Evolutionary conservation across 2,888 invertebrate species (phyloP).

Genomic region (Pristionchus fissidentatus): DNA sequence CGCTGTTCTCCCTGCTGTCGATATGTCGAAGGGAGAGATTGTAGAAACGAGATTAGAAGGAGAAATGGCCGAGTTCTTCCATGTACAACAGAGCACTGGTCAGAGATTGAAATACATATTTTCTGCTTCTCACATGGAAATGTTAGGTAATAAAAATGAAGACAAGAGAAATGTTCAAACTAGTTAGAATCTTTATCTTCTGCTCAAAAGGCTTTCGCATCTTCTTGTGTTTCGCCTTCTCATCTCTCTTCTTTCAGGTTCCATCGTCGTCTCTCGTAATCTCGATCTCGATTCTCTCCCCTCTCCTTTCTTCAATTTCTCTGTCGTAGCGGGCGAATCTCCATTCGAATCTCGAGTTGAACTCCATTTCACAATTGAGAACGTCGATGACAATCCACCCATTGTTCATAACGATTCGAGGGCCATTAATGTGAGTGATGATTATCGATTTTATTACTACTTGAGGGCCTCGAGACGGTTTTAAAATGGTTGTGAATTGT

Average conservation of each 20-base stretch:
- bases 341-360: conserved; percentile 12
- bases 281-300: conserved; percentile 12
- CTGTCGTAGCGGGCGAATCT: conserved; percentile 28
- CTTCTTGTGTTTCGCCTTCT: not conserved
- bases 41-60: conserved; percentile 8
- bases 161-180: no score
- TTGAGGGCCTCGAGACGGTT: no score
- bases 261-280: not conserved
- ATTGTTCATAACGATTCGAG: not conserved
- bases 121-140: no score
- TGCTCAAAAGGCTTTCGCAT: not conserved
- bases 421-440: not conserved
- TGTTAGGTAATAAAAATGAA: no score
- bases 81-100: conserved; percentile 39
- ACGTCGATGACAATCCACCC: conserved; percentile 42
- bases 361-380: not conserved
- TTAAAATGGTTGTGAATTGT: no score
- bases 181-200: no score
- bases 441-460: not conserved
- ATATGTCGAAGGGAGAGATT: conserved; percentile 17
- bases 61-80: conserved; percentile 4
- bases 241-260: not conserved
- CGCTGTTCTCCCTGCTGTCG: conserved; percentile 26
- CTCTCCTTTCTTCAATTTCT: conserved; percentile 3
- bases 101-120: no score